These are phyloP conservation scores for Leptinotarsa juncta DNA, from an alignment of 2,888 invertebrate species.

Conservation along the genomic window DNA sequence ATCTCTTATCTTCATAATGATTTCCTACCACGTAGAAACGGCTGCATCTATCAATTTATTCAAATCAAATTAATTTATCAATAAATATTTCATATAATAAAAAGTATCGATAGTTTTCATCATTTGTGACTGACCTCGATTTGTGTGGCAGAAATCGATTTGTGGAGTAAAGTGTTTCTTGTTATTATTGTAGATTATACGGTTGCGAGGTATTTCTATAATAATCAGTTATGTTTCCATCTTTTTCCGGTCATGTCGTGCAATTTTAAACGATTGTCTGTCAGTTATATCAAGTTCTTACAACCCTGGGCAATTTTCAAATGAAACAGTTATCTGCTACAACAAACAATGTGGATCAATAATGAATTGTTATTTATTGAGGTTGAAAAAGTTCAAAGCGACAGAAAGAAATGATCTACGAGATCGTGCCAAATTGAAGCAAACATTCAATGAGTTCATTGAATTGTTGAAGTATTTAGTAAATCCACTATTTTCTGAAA, in stretches of 20 bases:
- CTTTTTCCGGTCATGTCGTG: slow-evolving; percentile 46
- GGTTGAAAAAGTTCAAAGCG: too few relatives aligned
- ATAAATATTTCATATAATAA: too few relatives aligned
- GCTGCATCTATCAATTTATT: too few relatives aligned
- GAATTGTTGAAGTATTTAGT: too few relatives aligned
- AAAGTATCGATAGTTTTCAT: background rate
- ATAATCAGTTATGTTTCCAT: slow-evolving; percentile 27
- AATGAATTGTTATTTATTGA: too few relatives aligned
- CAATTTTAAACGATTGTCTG: slow-evolving; percentile 41
- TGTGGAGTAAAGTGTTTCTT: slow-evolving; percentile 3
- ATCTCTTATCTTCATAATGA: too few relatives aligned
- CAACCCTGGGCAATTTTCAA: slow-evolving; percentile 42
- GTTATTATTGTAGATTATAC: slow-evolving; percentile 7
- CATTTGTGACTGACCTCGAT: background rate
- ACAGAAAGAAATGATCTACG: too few relatives aligned
- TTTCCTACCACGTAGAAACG: too few relatives aligned
- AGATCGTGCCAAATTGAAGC: too few relatives aligned
- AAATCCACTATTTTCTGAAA: too few relatives aligned
- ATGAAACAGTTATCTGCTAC: slow-evolving; percentile 19
- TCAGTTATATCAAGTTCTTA: slow-evolving; percentile 46
- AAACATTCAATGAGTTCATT: too few relatives aligned
- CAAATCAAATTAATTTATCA: too few relatives aligned
- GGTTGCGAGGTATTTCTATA: slow-evolving; percentile 24
- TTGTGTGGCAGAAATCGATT: background rate
- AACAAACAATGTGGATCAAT: background rate